Conservation (phyloP, 2,888 invertebrate species). For the Xylophagus ater region DNA sequence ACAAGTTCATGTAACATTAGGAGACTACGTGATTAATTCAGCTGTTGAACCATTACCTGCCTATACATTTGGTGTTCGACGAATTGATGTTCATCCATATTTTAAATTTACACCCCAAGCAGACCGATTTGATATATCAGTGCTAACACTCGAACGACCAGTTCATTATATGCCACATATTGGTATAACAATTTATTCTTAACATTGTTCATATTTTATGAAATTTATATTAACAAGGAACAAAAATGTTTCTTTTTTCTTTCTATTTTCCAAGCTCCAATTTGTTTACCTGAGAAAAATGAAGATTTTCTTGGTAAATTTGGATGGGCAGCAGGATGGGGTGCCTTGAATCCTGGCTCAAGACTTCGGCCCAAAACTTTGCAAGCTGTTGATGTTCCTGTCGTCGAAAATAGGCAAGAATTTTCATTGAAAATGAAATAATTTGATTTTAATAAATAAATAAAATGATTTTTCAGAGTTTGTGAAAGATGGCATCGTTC, state of each 20-base stretch:
- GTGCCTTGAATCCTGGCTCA: constrained; percentile 74
- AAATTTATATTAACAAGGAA: constrained; percentile 2
- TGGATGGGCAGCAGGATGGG: constrained; percentile 91
- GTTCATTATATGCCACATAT: constrained; percentile 88
- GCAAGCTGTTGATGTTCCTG: constrained; percentile 85
- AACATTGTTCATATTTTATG: neutral
- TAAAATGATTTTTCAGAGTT: constrained; percentile 30
- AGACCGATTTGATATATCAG: constrained; percentile 83
- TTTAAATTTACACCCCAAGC: constrained; percentile 90
- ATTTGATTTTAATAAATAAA: neutral
- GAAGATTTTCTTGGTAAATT: constrained; percentile 83
- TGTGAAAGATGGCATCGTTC: constrained; percentile 55
- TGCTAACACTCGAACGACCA: constrained; percentile 71
- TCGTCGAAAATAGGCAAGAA: constrained; percentile 66
- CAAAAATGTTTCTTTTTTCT: constrained; percentile 10
- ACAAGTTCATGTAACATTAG: constrained; percentile 75
- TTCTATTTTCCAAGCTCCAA: constrained; percentile 51
- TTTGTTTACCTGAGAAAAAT: constrained; percentile 81
- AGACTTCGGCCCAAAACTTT: constrained; percentile 77
- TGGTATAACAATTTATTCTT: too few relatives aligned
- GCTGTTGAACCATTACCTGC: constrained; percentile 84
- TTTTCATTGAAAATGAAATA: neutral
- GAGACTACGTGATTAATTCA: constrained; percentile 90
- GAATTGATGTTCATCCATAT: constrained; percentile 82
- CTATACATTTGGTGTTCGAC: constrained; percentile 83